Evolutionary conservation across 2,888 invertebrate species (phyloP), one percentile per base, ranked within the genome.

Genomic region (Nephrotoma guestfalica): DNA sequence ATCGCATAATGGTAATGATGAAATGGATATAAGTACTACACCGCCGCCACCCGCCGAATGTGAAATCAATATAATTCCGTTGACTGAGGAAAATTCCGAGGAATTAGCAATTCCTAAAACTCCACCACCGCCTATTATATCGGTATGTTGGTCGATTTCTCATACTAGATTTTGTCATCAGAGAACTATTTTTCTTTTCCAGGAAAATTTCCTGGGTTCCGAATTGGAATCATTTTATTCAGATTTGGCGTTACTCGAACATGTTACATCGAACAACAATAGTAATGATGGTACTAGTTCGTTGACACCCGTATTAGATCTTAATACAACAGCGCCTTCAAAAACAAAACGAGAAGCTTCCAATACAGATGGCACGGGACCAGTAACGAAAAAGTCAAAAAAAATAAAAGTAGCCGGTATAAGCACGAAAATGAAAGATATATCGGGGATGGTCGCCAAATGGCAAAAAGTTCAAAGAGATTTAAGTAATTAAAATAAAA

Each of bases 381-480:
- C 85, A 4, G 43, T 18, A 18, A 9, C 89, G 89, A 87, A 88
- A 88, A 87, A 88, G 88, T 85, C 87, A 88, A 41, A 92, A 91
- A 88, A 92, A 90, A 89, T 94, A 71, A 88, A 92, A 90, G 89
- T 94, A 57, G 87, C 87, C 71, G 94, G 93, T n/a, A 91, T 94
- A 71, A 92, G 94, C 4, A 92, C 95, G 90, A 95, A 95, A 90
- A 95, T 94, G 89, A 95, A 95, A 89, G 94, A 94, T 87, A 94
- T 95, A 43, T 94, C 94, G 1, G 93, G 93, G 83, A 91, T 95
- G 89, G 95, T 95, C 0, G 94, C 94, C 86, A 95, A 95, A 89
- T 95, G 95, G 95, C 94, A 95, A 90, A 94, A 93, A 89, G 94
- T 94, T 83, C 94, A 95, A 89, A 92, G 93, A 88, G 93, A 93